A percentile compares a stretch with the other conserved stretches of the same genome.
These are phyloP conservation scores for Periphyllus acericola DNA, from an alignment of 2,888 invertebrate genomes.

Conservation along the genomic window DNA sequence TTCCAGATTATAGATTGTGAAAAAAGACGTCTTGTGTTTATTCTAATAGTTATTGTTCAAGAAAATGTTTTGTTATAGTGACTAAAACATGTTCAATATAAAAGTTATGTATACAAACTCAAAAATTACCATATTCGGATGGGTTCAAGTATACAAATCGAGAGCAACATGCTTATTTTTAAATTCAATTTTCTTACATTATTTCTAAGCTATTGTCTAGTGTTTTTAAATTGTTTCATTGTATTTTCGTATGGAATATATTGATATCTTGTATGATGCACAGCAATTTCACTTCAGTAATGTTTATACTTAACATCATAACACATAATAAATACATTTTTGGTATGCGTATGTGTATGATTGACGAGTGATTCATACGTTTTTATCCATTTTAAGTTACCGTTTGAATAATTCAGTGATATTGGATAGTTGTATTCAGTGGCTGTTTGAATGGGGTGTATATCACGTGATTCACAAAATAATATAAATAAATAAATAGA, in stretches of 20 bases:
- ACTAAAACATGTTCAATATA: not conserved
- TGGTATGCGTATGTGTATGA: not conserved
- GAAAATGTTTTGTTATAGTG: not conserved
- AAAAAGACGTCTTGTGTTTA: slow-evolving; percentile 40
- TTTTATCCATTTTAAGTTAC: not conserved
- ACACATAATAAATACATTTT: not conserved
- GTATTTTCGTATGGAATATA: not conserved
- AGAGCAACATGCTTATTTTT: not conserved
- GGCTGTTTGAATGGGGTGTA: not conserved
- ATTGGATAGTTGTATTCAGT: not conserved
- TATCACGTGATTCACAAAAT: not conserved
- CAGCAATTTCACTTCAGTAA: slow-evolving; percentile 1
- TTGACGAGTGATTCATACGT: slow-evolving; percentile 21
- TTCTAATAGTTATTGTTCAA: slow-evolving; percentile 36
- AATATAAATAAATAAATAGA: no score
- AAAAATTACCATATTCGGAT: slow-evolving; percentile 41
- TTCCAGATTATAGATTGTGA: slow-evolving; percentile 37
- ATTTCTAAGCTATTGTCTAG: not conserved
- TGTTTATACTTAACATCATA: not conserved
- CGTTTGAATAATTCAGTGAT: slow-evolving; percentile 18
- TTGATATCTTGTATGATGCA: not conserved
- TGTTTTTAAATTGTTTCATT: not conserved
- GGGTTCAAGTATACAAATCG: not conserved
- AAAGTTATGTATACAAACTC: not conserved
- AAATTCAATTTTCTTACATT: slow-evolving; percentile 42